phyloP scores from a whole-genome alignment of 2,113 vertebrate genomes.

The Ciconia maguari region DNA sequence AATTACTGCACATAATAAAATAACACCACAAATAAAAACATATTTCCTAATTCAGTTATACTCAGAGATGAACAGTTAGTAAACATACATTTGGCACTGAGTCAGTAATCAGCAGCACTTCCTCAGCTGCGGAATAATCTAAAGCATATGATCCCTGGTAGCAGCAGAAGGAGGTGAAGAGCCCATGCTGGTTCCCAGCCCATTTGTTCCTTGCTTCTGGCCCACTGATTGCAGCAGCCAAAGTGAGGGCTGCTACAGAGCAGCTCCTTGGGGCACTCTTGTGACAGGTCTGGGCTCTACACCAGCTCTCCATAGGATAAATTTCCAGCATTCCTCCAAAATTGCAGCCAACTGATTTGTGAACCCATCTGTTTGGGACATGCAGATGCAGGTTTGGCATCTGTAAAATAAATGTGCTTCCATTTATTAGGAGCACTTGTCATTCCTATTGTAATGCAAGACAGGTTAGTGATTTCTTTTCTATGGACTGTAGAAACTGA shows the following conservation, averaged over 20 bases:
- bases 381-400: background rate
- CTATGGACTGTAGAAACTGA: background rate
- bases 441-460: background rate
- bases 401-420: background rate
- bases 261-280: background rate
- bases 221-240: background rate
- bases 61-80: background rate
- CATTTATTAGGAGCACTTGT: background rate
- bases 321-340: background rate
- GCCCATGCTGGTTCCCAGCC: background rate
- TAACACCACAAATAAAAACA: slow-evolving; percentile 42
- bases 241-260: background rate
- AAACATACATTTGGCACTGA: background rate
- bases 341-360: slow-evolving; percentile 11
- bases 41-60: slow-evolving; percentile 23
- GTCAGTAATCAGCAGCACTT: background rate
- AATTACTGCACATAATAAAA: slow-evolving; percentile 40
- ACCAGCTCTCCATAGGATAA: background rate
- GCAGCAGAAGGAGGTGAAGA: background rate
- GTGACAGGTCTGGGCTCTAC: background rate
- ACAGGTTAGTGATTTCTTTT: slow-evolving; percentile 9
- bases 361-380: slow-evolving; percentile 5
- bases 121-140: background rate
- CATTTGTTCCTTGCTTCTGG: background rate
- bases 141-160: background rate